Evolutionary conservation across 1,140 invertebrate genomes (phyloP).

Genomic region (Palaemon carinicauda): DNA sequence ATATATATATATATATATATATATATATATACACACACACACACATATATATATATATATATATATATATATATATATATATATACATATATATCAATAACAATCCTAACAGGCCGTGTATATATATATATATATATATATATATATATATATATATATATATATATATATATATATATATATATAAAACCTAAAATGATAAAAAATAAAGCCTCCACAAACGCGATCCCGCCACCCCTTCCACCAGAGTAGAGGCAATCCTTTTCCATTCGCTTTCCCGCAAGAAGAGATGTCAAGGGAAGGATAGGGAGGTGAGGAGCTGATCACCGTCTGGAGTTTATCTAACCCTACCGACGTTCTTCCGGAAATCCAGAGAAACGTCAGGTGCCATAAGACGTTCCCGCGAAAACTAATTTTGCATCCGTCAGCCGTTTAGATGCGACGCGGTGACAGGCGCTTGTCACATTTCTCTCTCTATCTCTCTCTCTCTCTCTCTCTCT

Average conservation of each 20-base stretch:
- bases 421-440: slow-evolving; percentile 31
- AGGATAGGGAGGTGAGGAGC: neutral
- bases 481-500: neutral
- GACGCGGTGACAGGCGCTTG: slow-evolving; percentile 22
- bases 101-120: no score
- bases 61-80: no score
- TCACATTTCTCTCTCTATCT: neutral
- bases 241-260: neutral
- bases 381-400: slow-evolving; percentile 30
- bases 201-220: no score
- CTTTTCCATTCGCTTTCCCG: neutral
- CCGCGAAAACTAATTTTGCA: slow-evolving; percentile 41
- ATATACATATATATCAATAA: no score
- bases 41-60: no score
- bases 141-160: no score
- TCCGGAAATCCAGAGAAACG: slow-evolving; percentile 20
- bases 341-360: slow-evolving; percentile 29
- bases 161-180: no score
- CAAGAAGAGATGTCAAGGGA: neutral
- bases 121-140: no score
- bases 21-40: no score
- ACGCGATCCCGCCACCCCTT: no score
- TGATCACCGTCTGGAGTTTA: slow-evolving; percentile 7
- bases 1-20: no score
- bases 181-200: no score